These are phyloP conservation scores for Zeuzera pyrina DNA, from an alignment of 2,888 invertebrate species.

Conservation along the genomic window DNA sequence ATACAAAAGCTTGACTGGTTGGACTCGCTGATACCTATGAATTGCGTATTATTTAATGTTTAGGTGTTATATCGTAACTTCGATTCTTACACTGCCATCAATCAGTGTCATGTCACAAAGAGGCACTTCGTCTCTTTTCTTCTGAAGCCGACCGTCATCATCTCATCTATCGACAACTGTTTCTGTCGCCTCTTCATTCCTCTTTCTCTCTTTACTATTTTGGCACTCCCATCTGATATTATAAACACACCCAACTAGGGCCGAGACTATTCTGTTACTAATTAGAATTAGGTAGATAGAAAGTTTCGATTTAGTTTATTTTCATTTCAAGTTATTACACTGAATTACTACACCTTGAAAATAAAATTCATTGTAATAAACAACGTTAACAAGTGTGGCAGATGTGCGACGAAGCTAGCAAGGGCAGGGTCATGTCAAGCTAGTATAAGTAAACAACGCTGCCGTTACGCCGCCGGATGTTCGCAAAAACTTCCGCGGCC, in stretches of 20 bases:
- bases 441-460: conserved; percentile 19
- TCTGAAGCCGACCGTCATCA: not conserved
- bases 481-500: conserved; percentile 48
- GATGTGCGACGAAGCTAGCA: conserved; percentile 9
- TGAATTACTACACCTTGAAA: no score
- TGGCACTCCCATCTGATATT: not conserved
- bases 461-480: conserved; percentile 35
- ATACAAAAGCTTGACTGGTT: no score
- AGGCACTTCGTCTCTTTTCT: not conserved
- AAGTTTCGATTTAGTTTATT: no score
- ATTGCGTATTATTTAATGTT: no score
- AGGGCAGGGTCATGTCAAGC: conserved; percentile 8
- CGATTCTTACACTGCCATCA: conserved; percentile 1
- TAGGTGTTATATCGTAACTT: no score
- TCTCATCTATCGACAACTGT: not conserved
- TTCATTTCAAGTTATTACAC: no score
- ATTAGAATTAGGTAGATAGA: no score
- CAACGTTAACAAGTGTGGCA: no score
- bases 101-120: conserved; percentile 3
- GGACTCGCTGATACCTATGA: no score
- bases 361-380: no score
- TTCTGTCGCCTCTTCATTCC: not conserved
- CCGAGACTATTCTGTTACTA: no score
- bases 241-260: conserved; percentile 1
- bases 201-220: no score